phyloP scores from a whole-genome alignment of 2,113 vertebrate genomes.

The Eleginops maclovinus region DNA sequence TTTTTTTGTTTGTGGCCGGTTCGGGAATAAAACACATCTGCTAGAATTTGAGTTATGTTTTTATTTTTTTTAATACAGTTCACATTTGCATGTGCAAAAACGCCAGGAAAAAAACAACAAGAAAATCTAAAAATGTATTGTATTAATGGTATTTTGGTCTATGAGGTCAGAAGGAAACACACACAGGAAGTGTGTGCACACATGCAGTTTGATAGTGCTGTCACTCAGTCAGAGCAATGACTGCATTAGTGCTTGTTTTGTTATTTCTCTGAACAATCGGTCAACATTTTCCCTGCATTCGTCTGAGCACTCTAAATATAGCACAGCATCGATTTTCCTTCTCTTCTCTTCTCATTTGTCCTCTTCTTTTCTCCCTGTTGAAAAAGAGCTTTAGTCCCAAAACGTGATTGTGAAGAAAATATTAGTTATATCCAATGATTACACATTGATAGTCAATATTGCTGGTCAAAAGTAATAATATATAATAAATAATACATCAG shows the following conservation, averaged over 20 bases:
- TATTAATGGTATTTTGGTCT: neutral
- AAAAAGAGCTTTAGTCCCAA: neutral
- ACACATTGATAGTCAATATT: neutral
- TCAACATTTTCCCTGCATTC: conserved; percentile 86
- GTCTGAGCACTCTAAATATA: conserved; percentile 86
- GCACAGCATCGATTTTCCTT: conserved; percentile 75
- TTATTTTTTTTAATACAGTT: neutral
- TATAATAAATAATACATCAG: too few species aligned
- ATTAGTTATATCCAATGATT: neutral
- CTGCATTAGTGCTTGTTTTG: conserved; percentile 8
- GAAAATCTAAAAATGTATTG: neutral
- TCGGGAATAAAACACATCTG: conserved; percentile 56
- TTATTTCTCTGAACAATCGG: conserved; percentile 6
- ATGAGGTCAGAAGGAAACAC: conserved; percentile 25
- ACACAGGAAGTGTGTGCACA: conserved; percentile 35
- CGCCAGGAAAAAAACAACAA: neutral
- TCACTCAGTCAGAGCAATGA: neutral
- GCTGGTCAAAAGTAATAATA: neutral
- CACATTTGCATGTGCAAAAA: neutral
- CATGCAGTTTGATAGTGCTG: neutral
- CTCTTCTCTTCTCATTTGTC: neutral
- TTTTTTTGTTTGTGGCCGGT: conserved; percentile 23
- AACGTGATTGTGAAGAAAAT: neutral
- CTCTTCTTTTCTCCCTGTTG: conserved; percentile 52
- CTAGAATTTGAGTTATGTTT: neutral